Conservation (phyloP, 2,797 vertebrate genomes). For the Ataeniobius toweri region DNA sequence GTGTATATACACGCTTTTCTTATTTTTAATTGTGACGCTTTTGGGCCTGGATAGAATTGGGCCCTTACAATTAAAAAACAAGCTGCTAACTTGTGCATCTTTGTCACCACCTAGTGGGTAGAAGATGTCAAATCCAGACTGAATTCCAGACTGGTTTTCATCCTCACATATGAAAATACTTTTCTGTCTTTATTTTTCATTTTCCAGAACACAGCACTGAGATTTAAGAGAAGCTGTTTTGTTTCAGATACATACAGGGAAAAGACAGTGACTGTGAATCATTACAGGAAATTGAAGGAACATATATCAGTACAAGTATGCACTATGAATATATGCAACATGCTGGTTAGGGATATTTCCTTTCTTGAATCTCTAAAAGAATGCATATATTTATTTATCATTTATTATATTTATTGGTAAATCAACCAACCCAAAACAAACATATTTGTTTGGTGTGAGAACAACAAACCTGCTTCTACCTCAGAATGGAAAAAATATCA, state of each 20-base stretch:
- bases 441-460: not conserved
- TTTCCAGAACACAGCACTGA: slow-evolving; percentile 24
- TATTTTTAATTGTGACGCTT: not conserved
- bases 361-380: not conserved
- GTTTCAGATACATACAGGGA: slow-evolving; percentile 5
- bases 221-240: not conserved
- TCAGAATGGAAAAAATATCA: slow-evolving; percentile 12
- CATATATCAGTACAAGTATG: not conserved
- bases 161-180: slow-evolving; percentile 31
- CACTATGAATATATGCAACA: not conserved
- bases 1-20: no score
- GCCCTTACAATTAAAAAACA: not conserved
- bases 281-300: slow-evolving; percentile 6
- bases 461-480: not conserved
- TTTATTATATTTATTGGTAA: no score
- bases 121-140: not conserved
- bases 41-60: not conserved
- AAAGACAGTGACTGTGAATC: slow-evolving; percentile 15
- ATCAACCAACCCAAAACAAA: not conserved
- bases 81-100: not conserved
- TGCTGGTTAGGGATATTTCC: not conserved
- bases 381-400: not conserved
- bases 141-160: slow-evolving; percentile 29
- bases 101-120: slow-evolving; percentile 70
- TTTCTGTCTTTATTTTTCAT: slow-evolving; percentile 11